Conservation (phyloP, 2,888 invertebrate genomes). For the Camptogramma bilineatum region DNA sequence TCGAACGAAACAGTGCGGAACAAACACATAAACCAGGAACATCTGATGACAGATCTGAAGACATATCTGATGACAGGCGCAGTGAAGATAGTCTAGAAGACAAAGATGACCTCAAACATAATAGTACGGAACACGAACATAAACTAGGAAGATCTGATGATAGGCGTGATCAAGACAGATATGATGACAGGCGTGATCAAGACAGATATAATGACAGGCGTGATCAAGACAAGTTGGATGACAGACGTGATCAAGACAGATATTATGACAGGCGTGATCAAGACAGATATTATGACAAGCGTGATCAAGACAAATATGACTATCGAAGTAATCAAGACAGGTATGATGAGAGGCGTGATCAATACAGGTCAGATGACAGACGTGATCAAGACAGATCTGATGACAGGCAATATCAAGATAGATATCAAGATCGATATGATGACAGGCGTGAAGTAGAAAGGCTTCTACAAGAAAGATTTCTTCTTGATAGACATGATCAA, state of each 20-base stretch:
- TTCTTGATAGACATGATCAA: background rate
- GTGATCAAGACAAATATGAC: conserved; percentile 3
- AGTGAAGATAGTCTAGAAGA: too few species aligned
- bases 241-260: conserved; percentile 8
- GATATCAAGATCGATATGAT: background rate
- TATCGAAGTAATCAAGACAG: conserved; percentile 3
- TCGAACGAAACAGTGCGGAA: too few species aligned
- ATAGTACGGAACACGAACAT: too few species aligned
- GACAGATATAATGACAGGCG: conserved; percentile 7
- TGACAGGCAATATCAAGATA: background rate
- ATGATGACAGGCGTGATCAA: conserved; percentile 10
- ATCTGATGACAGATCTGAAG: too few species aligned
- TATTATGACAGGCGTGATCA: conserved; percentile 6
- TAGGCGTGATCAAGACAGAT: conserved; percentile 1
- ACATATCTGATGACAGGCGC: too few species aligned
- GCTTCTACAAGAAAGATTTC: background rate
- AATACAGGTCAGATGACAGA: conserved; percentile 5
- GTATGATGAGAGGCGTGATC: conserved; percentile 10
- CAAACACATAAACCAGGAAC: too few species aligned
- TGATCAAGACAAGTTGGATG: conserved; percentile 8
- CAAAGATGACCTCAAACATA: too few species aligned
- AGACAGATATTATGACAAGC: conserved; percentile 8
- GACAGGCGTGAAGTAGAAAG: background rate
- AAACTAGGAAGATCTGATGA: conserved; percentile 2
- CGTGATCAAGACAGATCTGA: background rate